These are phyloP conservation scores for Pocillopora grandis DNA, from an alignment of 92 coral and sea anemone species.

Conservation along the genomic window DNA sequence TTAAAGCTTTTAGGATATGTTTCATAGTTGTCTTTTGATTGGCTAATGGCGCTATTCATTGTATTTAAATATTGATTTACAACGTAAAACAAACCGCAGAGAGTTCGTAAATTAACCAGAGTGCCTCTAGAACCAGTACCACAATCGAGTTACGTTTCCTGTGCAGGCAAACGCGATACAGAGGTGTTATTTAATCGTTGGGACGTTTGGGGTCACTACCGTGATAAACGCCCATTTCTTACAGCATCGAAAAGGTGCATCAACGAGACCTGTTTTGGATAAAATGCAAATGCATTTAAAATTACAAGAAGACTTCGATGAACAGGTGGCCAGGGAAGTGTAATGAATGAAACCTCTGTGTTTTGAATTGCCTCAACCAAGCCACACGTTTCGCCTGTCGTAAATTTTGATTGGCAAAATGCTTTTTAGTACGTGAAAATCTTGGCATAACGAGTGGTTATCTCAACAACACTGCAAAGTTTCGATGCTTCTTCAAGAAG, in stretches of 20 bases:
- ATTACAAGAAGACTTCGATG: constrained; percentile 4
- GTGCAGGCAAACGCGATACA: constrained; percentile 12
- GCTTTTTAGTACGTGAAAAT: background rate
- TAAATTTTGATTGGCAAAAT: constrained; percentile 4
- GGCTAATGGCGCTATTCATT: constrained; percentile 17
- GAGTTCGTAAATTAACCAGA: constrained; percentile 38
- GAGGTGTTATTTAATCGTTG: constrained; percentile 32
- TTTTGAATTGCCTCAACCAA: constrained; percentile 7
- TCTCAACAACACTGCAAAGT: background rate
- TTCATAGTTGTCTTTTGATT: constrained; percentile 5
- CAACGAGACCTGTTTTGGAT: constrained; percentile 2
- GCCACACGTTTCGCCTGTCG: constrained; percentile 5
- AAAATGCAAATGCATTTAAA: constrained; percentile 29
- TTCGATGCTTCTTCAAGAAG: constrained; percentile 12
- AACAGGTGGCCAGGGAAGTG: constrained; percentile 30
- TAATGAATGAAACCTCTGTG: constrained; percentile 12
- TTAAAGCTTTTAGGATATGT: constrained; percentile 3
- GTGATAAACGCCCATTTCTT: background rate
- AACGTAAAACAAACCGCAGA: constrained; percentile 27
- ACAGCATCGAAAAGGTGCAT: background rate
- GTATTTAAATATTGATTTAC: constrained; percentile 56
- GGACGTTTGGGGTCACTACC: background rate
- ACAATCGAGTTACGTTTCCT: background rate
- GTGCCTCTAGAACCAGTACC: constrained; percentile 8
- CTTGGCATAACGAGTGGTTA: too few species aligned